Base-by-base conservation (phyloP, 2,888 invertebrate genomes). In the Ceraclea dissimilis region DNA sequence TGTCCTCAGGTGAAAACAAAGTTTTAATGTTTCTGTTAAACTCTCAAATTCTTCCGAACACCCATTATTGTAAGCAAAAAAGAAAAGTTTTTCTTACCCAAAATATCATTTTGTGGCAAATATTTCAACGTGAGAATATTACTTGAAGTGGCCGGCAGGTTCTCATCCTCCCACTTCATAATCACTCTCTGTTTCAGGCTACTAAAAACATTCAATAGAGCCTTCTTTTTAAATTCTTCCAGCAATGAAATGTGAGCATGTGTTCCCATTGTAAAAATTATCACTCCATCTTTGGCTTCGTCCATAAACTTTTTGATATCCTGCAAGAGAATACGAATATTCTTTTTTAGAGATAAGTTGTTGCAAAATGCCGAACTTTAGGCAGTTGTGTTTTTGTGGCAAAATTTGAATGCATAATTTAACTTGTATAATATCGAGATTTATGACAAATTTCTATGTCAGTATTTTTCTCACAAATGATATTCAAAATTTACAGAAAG, bases 221-320 rank as follows among this genome's bases (percentile, higher is more conserved):
- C 64, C 21, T 66, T 57, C 18, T 64, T 39, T 44, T 64, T 65
- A 2, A 65, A 57, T n/a, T 63, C 59, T 16, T 66, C 64, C 55
- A 70, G 55, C 8, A 62, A 54, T 8, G 60, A 57, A 26, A 65
- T 65, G 47, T 64, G 63, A n/a, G 67, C 53, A 18, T 64, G 59
- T 1, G 69, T 67, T 2, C 61, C 61, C 69, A 79, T 68, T 1
- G 75, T 72, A 58, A 77, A 76, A 60, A 73, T 72, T 18, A 78
- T 68, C 2, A 70, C 75, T 1, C 78, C 78, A 57, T 77, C 64
- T 26, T 65, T 60, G 2, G 76, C 70, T 1, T 65, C 67, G 31
- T 72, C 69, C 2, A 78, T 63, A 47, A 73, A 74, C 17, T 66
- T 62, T 53, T 71, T 65, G 8, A 75, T 66, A 31, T 73, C 69